These are phyloP conservation scores for Cataglyphis hispanica DNA, from an alignment of 1,140 invertebrate species.

Conservation along the genomic window DNA sequence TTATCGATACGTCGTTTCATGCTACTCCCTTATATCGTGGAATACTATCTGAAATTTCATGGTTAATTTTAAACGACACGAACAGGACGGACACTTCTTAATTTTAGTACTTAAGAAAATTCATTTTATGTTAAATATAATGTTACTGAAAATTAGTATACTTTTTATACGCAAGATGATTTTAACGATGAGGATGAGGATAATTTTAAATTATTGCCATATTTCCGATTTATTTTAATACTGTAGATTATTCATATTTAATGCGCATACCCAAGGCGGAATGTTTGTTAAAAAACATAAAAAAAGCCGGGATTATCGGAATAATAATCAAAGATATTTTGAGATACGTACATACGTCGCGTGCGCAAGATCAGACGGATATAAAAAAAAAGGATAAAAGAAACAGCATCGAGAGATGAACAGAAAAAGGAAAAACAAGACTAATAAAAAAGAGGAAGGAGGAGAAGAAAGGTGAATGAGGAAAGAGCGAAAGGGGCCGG, in stretches of 20 bases:
- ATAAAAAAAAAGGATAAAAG: background rate
- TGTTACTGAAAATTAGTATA: background rate
- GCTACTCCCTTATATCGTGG: background rate
- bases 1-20: constrained; percentile 28
- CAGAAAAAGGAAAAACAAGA: background rate
- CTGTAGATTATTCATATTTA: background rate
- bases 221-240: background rate
- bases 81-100: constrained; percentile 1
- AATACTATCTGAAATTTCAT: constrained; percentile 37
- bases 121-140: background rate
- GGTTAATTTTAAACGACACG: background rate
- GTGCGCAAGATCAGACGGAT: constrained; percentile 27
- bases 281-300: background rate
- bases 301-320: background rate
- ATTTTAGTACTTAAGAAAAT: constrained; percentile 1
- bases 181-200: background rate
- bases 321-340: constrained; percentile 22
- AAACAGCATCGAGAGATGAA: background rate
- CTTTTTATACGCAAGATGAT: background rate
- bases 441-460: constrained; percentile 9
- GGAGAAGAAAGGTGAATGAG: constrained; percentile 57
- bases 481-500: constrained; percentile 36
- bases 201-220: background rate
- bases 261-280: background rate
- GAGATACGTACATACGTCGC: constrained; percentile 9